These are phyloP conservation scores for Capromys pilorides DNA, from an alignment of 2,797 vertebrate genomes.

Conservation along the genomic window DNA sequence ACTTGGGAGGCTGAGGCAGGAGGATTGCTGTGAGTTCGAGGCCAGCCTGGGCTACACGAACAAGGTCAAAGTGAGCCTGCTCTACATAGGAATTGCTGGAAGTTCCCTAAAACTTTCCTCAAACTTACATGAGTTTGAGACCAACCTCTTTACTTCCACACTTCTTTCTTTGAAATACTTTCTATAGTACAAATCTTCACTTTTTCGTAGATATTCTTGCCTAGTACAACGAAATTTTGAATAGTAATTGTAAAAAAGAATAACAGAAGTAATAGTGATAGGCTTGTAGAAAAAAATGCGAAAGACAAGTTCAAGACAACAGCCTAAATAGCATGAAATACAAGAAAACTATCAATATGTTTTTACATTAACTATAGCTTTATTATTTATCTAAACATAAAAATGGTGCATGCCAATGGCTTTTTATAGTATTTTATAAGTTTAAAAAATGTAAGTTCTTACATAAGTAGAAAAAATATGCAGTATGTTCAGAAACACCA, in stretches of 20 bases:
- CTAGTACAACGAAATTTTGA: not conserved
- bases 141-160: not conserved
- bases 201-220: not conserved
- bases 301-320: constrained; percentile 13
- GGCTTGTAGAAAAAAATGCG: not conserved
- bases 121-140: not conserved
- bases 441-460: not conserved
- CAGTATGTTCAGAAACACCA: not conserved
- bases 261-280: not conserved
- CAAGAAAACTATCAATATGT: not conserved
- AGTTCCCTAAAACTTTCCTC: not conserved
- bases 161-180: constrained; percentile 5
- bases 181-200: not conserved
- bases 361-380: constrained; percentile 31
- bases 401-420: not conserved
- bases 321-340: not conserved
- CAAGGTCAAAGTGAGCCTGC: not conserved
- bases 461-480: not conserved
- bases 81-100: not conserved
- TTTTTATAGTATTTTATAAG: not conserved
- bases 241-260: not conserved
- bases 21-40: not conserved
- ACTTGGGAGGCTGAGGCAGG: not conserved
- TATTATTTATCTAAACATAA: constrained; percentile 15
- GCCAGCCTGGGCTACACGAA: not conserved